Conservation (phyloP, 2,888 invertebrate genomes). For the Papilio elwesi region DNA sequence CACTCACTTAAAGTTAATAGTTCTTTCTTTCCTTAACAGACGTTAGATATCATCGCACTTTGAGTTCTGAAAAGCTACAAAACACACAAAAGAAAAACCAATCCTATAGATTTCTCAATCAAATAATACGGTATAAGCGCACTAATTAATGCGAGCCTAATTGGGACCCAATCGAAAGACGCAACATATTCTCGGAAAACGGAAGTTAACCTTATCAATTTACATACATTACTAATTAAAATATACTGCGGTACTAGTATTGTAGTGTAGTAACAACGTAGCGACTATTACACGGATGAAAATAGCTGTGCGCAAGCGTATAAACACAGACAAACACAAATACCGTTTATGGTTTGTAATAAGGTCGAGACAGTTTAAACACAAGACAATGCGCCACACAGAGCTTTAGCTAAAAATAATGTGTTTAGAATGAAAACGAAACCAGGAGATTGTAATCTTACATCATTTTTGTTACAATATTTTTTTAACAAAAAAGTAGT, state of each 20-base stretch:
- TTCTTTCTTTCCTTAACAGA: too few species aligned
- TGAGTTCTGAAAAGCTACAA: too few species aligned
- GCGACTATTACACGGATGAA: slow-evolving; percentile 2
- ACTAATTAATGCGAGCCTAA: background rate
- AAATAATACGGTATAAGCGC: background rate
- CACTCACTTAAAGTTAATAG: too few species aligned
- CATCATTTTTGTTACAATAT: background rate
- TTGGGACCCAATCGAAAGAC: background rate
- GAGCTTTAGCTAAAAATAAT: slow-evolving; percentile 6
- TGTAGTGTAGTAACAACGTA: background rate
- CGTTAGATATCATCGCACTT: too few species aligned
- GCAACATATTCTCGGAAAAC: background rate
- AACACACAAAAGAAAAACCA: background rate
- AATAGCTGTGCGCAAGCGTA: slow-evolving; percentile 10
- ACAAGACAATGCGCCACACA: slow-evolving; percentile 27
- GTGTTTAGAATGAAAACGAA: slow-evolving; percentile 1
- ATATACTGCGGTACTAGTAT: background rate
- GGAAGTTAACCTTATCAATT: background rate
- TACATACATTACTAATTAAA: background rate
- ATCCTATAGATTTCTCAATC: background rate
- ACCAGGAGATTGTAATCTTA: background rate
- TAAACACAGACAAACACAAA: slow-evolving; percentile 10
- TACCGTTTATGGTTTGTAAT: slow-evolving; percentile 23
- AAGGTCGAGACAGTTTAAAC: slow-evolving; percentile 23
- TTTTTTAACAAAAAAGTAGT: too few species aligned